Percentiles rank a stretch among this genome's conserved stretches.
These are phyloP conservation scores for Acrobeloides nanus DNA, from an alignment of 2,888 invertebrate species.

Conservation along the genomic window DNA sequence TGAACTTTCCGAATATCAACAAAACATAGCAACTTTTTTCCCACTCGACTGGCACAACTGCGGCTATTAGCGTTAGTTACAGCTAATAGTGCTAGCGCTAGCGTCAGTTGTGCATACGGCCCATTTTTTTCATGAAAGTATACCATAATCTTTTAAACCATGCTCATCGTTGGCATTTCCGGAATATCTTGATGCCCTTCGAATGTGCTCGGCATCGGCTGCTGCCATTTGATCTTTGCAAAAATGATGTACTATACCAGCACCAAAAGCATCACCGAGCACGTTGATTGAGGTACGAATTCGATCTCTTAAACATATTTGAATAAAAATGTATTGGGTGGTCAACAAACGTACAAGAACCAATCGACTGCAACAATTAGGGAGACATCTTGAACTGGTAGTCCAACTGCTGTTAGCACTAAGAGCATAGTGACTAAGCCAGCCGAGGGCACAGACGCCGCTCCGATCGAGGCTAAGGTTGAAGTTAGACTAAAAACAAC, in stretches of 20 bases:
- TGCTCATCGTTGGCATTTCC: no score
- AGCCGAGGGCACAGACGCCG: slow-evolving; percentile 72
- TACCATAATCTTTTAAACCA: no score
- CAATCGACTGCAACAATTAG: slow-evolving; percentile 59
- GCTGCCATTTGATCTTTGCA: slow-evolving; percentile 56
- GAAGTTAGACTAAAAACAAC: slow-evolving; percentile 71
- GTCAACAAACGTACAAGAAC: slow-evolving; percentile 56
- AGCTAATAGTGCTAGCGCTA: no score
- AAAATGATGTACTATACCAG: slow-evolving; percentile 61
- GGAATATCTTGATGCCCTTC: no score
- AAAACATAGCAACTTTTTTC: no score
- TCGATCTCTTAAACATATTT: slow-evolving; percentile 57
- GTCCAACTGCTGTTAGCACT: slow-evolving; percentile 57
- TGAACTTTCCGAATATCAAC: no score
- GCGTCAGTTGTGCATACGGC: no score
- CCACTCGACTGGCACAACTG: no score
- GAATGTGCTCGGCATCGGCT: slow-evolving; percentile 26
- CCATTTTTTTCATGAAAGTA: no score
- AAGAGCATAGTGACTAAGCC: slow-evolving; percentile 56
- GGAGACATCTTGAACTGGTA: slow-evolving; percentile 58
- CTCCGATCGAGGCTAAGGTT: slow-evolving; percentile 91
- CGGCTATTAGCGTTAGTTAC: no score
- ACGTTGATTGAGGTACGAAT: slow-evolving; percentile 61
- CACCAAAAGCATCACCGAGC: slow-evolving; percentile 61
- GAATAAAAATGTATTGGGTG: not conserved